phyloP scores from a whole-genome alignment of 2,797 vertebrate species.

The Cynopterus sphinx region DNA sequence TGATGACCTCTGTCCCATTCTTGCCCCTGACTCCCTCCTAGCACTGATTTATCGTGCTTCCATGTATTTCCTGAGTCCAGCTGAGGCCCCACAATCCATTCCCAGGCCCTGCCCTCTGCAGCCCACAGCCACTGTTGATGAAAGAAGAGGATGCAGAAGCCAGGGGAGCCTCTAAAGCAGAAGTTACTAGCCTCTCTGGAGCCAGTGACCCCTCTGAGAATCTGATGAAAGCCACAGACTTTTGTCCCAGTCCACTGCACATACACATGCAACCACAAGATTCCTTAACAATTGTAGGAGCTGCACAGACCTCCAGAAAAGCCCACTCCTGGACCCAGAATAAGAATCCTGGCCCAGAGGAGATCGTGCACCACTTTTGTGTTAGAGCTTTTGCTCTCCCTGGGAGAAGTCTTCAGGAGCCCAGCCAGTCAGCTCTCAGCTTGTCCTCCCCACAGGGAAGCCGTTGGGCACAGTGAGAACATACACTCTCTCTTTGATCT shows the following conservation, averaged over 20 bases:
- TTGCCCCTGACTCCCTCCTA: background rate
- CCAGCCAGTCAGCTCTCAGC: background rate
- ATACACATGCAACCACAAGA: background rate
- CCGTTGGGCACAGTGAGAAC: conserved; percentile 28
- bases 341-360: background rate
- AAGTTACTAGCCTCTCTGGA: background rate
- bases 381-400: background rate
- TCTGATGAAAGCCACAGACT: background rate
- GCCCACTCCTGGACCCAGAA: background rate
- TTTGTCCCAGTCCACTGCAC: background rate
- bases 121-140: background rate
- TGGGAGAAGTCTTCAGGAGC: background rate
- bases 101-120: background rate
- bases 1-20: background rate
- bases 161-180: background rate
- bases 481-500: background rate
- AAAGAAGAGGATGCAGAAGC: background rate
- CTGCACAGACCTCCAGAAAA: background rate
- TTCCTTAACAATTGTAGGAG: background rate
- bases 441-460: background rate
- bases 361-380: background rate
- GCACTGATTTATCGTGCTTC: background rate
- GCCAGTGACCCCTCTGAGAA: background rate
- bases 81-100: background rate
- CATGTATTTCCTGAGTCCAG: background rate